Evolutionary conservation across 2,888 invertebrate genomes (phyloP), one percentile per base, ranked within the genome.

Genomic region (Polydrusus pterygomalis): DNA sequence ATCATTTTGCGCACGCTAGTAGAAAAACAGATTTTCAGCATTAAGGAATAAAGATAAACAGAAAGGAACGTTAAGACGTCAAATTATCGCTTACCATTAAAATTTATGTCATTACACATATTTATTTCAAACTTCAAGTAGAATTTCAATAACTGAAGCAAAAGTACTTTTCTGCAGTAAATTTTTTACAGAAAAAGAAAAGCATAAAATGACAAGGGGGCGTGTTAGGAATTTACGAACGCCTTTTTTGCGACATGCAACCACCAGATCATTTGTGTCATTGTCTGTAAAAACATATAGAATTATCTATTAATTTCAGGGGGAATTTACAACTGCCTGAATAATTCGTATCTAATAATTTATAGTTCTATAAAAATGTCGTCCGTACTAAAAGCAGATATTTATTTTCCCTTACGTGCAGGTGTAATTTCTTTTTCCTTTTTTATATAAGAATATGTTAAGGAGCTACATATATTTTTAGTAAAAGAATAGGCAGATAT

Each of bases 331-430:
- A 43, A n/a, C 17, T 18, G 18, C n/a, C n/a, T n/a, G n/a, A n/a
- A n/a, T n/a, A n/a, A n/a, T n/a, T n/a, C n/a, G n/a, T n/a, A n/a
- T 17, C 18, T 51, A 51, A 51, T 51, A 51, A 51, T 51, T 51
- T 10, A 18, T 11, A 20, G 51, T 20, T 17, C 20, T 7, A 51
- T 20, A 51, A 51, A 51, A 51, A 51, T 51, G 51, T 18, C 49
- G 15, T 20, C 18, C 11, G 10, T 51, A 18, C 20, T 20, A 20
- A 51, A 51, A 51, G 18, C 51, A 10, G 51, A 18, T 51, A 51
- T 51, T 43, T 51, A 51, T 17, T 51, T 18, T 0, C 18, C 20
- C 6, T 51, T 18, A 10, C 51, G 51, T 51, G 51, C 11, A 51
- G 18, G 15, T n/a, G n/a, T n/a, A n/a, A n/a, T n/a, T n/a, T n/a